Base-by-base conservation (phyloP, 1,140 invertebrate species). In the Vanessa tameamea region DNA sequence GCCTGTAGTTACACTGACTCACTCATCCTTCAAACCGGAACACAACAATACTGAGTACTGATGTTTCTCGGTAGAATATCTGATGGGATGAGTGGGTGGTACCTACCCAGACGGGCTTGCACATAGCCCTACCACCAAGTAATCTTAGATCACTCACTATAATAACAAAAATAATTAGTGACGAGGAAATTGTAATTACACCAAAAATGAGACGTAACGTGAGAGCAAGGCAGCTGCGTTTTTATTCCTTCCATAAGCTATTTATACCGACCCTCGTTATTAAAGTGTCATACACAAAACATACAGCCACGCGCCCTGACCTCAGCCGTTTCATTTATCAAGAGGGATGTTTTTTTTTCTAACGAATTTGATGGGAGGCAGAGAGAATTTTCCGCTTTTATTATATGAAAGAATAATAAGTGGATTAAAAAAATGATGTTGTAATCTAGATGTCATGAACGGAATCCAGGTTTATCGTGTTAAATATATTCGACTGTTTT, bases 251-350 rank as follows among this genome's bases (percentile, higher is more conserved):
- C 48, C 48, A 26, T 23, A 8, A 37, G 57, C 26, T 61, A 37
- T 61, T 61, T 61, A 61, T 37, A n/a, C 57, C 26, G 31, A 61
- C 57, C 57, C 57, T 61, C 31, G 57, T 61, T 61, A 61, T 61
- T 37, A 61, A 61, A 61, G 57, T 61, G 57, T 61, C 57, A 61
- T 37, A n/a, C 57, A 61, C 57, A 61, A 61, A 61, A 16, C 16
- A 61, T 37, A 55, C 53, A 55, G 16, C 16, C 14, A 55, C 57
- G 57, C 12, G 8, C 57, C 23, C 20, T 26, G 26, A 23, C 57
- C 57, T 23, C 57, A n/a, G 12, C 48, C 48, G 48, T 51, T 57
- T 37, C 57, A 61, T 61, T 61, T 61, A 61, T 37, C 57, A 37
- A 15, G 31, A 13, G 14, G 26, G 23, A 37, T 15, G n/a, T 6